Evolutionary conservation across 2,797 vertebrate genomes (phyloP).

Genomic region (Capromys pilorides): DNA sequence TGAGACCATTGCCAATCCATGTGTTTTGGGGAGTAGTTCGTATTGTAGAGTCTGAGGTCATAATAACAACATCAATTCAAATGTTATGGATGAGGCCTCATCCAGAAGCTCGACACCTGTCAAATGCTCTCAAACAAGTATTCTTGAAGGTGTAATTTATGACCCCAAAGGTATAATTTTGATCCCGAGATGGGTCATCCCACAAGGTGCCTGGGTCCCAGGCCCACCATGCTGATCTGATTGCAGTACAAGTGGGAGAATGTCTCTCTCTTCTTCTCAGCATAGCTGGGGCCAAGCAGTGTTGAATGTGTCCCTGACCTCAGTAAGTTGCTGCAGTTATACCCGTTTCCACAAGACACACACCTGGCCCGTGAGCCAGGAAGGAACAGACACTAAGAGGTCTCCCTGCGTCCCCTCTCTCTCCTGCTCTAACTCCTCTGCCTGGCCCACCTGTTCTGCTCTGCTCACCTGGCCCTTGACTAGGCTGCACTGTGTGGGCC

Average conservation of each 20-base stretch:
- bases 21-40: not conserved
- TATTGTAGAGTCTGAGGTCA: not conserved
- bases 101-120: not conserved
- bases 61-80: not conserved
- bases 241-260: not conserved
- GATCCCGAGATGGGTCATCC: not conserved
- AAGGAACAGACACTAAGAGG: not conserved
- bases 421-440: not conserved
- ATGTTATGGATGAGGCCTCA: not conserved
- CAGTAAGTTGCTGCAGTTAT: not conserved
- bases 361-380: not conserved
- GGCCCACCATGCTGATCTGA: not conserved
- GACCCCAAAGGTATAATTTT: too few relatives aligned
- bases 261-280: not conserved
- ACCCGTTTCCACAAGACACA: not conserved
- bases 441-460: not conserved
- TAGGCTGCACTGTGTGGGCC: not conserved
- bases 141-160: not conserved
- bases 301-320: not conserved
- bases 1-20: not conserved
- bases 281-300: not conserved
- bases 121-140: not conserved
- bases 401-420: not conserved
- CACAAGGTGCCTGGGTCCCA: not conserved
- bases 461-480: not conserved